Evolutionary conservation across 2,113 vertebrate species (phyloP).

Genomic region (Tetraodon nigroviridis): DNA sequence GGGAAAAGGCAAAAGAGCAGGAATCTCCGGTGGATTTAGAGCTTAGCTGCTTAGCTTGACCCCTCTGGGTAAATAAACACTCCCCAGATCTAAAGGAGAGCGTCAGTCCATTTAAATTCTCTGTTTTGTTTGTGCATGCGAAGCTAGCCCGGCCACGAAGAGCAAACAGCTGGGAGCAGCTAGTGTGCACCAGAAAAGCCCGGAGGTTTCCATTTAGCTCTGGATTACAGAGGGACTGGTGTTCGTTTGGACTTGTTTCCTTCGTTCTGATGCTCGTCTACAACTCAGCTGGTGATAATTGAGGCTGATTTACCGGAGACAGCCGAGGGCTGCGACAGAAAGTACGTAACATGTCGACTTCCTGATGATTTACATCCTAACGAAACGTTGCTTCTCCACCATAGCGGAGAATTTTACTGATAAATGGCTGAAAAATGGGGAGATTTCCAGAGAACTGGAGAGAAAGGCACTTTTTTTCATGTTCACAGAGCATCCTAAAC

Average conservation of each 20-base stretch:
- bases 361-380: too few species aligned
- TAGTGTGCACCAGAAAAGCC: slow-evolving; percentile 4
- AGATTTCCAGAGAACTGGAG: too few species aligned
- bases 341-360: too few species aligned
- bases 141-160: slow-evolving; percentile 1
- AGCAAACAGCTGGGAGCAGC: slow-evolving; percentile 19
- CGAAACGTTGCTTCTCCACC: too few species aligned
- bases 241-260: too few species aligned
- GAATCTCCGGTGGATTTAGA: slow-evolving; percentile 21
- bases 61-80: slow-evolving; percentile 15
- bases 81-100: slow-evolving; percentile 21
- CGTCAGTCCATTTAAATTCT: slow-evolving; percentile 1
- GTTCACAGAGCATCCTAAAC: too few species aligned
- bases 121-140: slow-evolving; percentile 12
- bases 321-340: too few species aligned
- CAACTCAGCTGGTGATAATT: too few species aligned
- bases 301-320: too few species aligned
- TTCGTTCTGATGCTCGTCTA: not conserved
- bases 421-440: too few species aligned
- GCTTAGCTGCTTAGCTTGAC: slow-evolving; percentile 14
- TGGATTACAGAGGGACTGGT: slow-evolving; percentile 7
- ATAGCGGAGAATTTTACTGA: too few species aligned
- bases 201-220: slow-evolving; percentile 16
- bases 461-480: too few species aligned
- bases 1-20: not conserved